These are phyloP conservation scores for Gryllus longicercus DNA, from an alignment of 2,888 invertebrate species.

Conservation along the genomic window DNA sequence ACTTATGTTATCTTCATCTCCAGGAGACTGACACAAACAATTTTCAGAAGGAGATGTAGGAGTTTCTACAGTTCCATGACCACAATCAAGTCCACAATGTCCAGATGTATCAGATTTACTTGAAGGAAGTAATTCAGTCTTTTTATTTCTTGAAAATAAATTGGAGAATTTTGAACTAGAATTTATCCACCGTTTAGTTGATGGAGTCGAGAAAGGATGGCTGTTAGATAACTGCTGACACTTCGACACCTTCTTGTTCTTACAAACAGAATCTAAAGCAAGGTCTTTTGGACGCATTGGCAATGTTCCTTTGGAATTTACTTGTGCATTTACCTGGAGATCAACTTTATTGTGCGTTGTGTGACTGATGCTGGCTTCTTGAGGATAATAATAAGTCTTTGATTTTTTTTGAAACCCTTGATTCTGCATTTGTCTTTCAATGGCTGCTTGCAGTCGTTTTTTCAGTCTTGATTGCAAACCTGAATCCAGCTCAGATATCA, in stretches of 20 bases:
- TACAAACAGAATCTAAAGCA: conserved; percentile 23
- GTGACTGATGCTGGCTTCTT: neutral
- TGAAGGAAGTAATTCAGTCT: conserved; percentile 28
- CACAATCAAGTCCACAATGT: too few species aligned
- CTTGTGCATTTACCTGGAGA: neutral
- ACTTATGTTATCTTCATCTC: neutral
- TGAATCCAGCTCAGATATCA: conserved; percentile 30
- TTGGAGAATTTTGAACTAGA: conserved; percentile 28
- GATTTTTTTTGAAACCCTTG: neutral
- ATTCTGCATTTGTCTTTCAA: neutral
- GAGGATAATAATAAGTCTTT: neutral
- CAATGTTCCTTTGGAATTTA: neutral
- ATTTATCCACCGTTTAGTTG: conserved; percentile 26
- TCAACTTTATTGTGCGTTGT: neutral
- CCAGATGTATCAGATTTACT: conserved; percentile 25
- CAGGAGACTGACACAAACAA: neutral
- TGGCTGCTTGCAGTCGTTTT: conserved; percentile 28
- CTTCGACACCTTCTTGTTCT: conserved; percentile 26
- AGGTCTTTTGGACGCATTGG: conserved; percentile 28
- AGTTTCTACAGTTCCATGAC: too few species aligned
- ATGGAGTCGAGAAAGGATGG: conserved; percentile 20
- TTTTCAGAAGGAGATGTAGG: neutral
- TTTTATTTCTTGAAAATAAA: conserved; percentile 30
- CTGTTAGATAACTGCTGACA: conserved; percentile 24
- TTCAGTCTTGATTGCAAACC: conserved; percentile 29